Percentiles rank a stretch among this genome's conserved stretches.
These are phyloP conservation scores for Oeneis ivallda DNA, from an alignment of 2,888 invertebrate species.

Conservation along the genomic window DNA sequence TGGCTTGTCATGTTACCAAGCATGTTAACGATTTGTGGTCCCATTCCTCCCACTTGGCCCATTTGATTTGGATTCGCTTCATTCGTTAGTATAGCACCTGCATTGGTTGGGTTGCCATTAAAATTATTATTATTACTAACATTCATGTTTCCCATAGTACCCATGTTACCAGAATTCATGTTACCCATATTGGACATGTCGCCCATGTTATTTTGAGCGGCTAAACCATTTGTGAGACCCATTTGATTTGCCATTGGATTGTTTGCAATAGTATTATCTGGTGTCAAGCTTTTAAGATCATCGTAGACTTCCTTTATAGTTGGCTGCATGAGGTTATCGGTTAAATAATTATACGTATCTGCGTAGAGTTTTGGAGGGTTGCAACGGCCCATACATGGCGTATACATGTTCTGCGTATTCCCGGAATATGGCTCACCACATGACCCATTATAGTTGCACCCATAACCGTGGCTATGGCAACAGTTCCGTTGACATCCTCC, in stretches of 20 bases:
- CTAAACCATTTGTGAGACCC: constrained; percentile 45
- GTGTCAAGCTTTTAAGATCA: constrained; percentile 63
- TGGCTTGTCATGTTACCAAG: constrained; percentile 45
- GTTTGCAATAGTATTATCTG: constrained; percentile 63
- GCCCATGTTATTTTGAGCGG: neutral
- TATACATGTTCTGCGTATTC: constrained; percentile 30
- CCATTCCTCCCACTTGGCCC: constrained; percentile 55
- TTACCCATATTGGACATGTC: constrained; percentile 18
- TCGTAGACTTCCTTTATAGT: constrained; percentile 68
- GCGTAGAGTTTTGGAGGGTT: constrained; percentile 64
- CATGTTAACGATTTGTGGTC: constrained; percentile 64
- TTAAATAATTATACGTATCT: constrained; percentile 68
- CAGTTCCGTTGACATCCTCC: constrained; percentile 51
- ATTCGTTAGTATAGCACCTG: constrained; percentile 20
- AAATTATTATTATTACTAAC: constrained; percentile 22
- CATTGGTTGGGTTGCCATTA: constrained; percentile 12
- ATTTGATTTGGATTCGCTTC: constrained; percentile 29
- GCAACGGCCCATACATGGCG: constrained; percentile 55
- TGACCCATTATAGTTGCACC: constrained; percentile 44
- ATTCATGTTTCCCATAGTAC: constrained; percentile 30
- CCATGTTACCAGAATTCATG: neutral
- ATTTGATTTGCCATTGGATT: constrained; percentile 58
- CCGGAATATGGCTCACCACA: constrained; percentile 50
- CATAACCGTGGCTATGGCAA: constrained; percentile 50
- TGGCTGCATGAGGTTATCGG: constrained; percentile 68